These are phyloP conservation scores for Propithecus coquereli DNA, from an alignment of 2,113 vertebrate genomes.

Conservation along the genomic window DNA sequence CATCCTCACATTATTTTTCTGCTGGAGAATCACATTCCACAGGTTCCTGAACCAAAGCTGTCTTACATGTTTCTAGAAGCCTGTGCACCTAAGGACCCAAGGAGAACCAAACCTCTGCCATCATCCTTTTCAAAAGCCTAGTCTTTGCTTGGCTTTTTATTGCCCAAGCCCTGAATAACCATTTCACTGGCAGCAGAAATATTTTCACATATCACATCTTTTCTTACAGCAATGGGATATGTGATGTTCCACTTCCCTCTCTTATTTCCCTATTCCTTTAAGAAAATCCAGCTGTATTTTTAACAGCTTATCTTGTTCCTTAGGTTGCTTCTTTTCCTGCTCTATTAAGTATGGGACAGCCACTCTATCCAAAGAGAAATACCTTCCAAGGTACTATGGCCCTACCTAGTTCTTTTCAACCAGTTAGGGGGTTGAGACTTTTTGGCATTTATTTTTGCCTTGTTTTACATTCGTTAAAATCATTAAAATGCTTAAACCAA, in stretches of 20 bases:
- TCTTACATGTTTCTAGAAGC: not conserved
- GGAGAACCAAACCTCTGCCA: not conserved
- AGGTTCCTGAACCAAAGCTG: not conserved
- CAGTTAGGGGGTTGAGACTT: not conserved
- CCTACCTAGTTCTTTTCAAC: not conserved
- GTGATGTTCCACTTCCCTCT: not conserved
- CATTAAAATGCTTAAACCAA: conserved; percentile 30
- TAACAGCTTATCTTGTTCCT: not conserved
- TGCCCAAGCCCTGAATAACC: not conserved
- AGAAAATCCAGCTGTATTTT: not conserved
- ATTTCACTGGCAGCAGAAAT: not conserved
- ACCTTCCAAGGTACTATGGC: not conserved
- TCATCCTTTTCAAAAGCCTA: not conserved
- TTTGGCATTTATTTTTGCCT: conserved; percentile 19
- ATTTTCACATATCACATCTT: not conserved
- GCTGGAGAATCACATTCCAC: not conserved
- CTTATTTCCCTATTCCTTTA: not conserved
- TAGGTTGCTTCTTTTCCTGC: not conserved
- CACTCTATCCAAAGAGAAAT: conserved; percentile 1
- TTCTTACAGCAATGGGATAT: not conserved
- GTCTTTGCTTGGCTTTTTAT: not conserved
- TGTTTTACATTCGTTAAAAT: conserved; percentile 17
- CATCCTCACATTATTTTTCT: not conserved
- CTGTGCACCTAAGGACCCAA: not conserved
- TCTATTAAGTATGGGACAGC: not conserved